A percentile compares a stretch with the other conserved stretches of the same genome.
These are phyloP conservation scores for Scolanthus callimorphus DNA, from an alignment of 92 coral and sea anemone genomes.

Conservation along the genomic window DNA sequence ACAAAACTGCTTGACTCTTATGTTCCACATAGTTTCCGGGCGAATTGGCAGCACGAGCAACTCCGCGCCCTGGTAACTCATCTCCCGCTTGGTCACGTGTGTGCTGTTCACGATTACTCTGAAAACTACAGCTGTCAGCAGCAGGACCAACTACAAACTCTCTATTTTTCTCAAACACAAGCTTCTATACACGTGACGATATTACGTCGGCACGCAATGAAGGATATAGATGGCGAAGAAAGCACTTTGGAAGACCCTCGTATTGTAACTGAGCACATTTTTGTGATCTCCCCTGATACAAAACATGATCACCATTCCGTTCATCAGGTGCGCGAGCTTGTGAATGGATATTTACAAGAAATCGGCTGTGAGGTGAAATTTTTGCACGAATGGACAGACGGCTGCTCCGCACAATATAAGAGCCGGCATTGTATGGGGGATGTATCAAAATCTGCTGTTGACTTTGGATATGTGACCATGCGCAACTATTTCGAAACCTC, in stretches of 20 bases:
- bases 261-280: too few species aligned
- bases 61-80: constrained; percentile 6
- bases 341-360: constrained; percentile 22
- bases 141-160: constrained; percentile 31
- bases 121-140: constrained; percentile 22
- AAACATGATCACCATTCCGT: constrained; percentile 53
- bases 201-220: constrained; percentile 30
- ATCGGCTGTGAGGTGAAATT: constrained; percentile 21
- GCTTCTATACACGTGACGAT: constrained; percentile 49
- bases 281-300: constrained; percentile 26
- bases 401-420: constrained; percentile 51
- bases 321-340: constrained; percentile 17
- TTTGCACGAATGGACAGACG: constrained; percentile 47
- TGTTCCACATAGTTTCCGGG: too few species aligned
- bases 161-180: constrained; percentile 30
- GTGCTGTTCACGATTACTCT: constrained; percentile 32
- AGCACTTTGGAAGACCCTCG: too few species aligned
- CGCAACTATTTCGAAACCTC: constrained; percentile 45
- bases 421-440: constrained; percentile 57
- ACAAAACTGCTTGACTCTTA: too few species aligned
- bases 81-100: constrained; percentile 8
- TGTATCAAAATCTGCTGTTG: constrained; percentile 20
- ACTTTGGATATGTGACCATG: constrained; percentile 41
- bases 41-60: constrained; percentile 14
- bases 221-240: constrained; percentile 15